Conservation (phyloP, 2,888 invertebrate species). For the Apamea monoglypha region DNA sequence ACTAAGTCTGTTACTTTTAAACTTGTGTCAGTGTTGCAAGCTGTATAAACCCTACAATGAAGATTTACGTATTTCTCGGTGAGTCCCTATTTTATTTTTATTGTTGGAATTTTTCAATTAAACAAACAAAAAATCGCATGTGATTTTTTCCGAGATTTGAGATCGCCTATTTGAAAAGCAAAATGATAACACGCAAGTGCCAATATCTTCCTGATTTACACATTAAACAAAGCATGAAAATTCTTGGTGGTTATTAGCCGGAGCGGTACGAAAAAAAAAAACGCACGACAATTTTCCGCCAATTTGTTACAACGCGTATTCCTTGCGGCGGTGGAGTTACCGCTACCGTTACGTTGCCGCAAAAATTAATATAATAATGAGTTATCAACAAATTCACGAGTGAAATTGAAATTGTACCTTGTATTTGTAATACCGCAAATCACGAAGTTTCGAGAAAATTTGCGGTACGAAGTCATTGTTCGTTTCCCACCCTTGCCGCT, state of each 20-base stretch:
- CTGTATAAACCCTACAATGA: constrained; percentile 77
- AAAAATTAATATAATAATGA: constrained; percentile 43
- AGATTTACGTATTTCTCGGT: constrained; percentile 84
- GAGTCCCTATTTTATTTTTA: constrained; percentile 70
- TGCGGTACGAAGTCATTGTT: constrained; percentile 43
- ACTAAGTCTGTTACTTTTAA: constrained; percentile 66
- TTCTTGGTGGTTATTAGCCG: constrained; percentile 43
- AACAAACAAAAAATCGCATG: constrained; percentile 11
- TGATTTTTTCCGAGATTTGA: constrained; percentile 28
- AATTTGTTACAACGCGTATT: constrained; percentile 49
- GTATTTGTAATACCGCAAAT: constrained; percentile 42
- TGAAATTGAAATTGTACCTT: constrained; percentile 48
- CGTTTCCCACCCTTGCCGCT: constrained; percentile 20
- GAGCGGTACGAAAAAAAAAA: constrained; percentile 41
- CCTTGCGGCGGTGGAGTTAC: constrained; percentile 44
- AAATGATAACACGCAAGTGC: constrained; percentile 59
- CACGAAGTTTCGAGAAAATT: constrained; percentile 53
- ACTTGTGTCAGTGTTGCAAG: constrained; percentile 82
- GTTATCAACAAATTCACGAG: constrained; percentile 36
- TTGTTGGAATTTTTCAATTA: neutral
- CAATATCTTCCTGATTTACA: constrained; percentile 56
- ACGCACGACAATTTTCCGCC: constrained; percentile 59
- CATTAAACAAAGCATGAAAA: constrained; percentile 66
- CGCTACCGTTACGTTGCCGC: constrained; percentile 50
- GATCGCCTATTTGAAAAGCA: constrained; percentile 36